Conservation (phyloP, 2,888 invertebrate genomes). For the Scaeva pyrastri region DNA sequence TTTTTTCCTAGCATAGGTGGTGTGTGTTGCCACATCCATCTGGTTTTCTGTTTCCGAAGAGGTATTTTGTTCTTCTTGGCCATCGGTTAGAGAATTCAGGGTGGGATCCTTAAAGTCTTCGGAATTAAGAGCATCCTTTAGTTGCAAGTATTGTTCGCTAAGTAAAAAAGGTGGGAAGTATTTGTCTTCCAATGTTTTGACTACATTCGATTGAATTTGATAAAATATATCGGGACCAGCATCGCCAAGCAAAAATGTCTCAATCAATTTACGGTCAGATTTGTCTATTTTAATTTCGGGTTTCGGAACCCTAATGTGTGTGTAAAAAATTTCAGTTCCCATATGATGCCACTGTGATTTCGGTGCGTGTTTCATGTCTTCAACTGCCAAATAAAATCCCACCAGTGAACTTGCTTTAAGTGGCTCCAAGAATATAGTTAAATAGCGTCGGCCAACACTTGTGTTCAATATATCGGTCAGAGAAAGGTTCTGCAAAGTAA, state of each 20-base stretch:
- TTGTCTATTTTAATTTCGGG: constrained; percentile 93
- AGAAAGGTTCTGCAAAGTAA: constrained; percentile 87
- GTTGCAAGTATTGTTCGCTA: constrained; percentile 92
- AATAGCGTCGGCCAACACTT: constrained; percentile 91
- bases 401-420: constrained; percentile 93
- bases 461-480: constrained; percentile 90
- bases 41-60: constrained; percentile 77
- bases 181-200: constrained; percentile 92
- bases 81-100: constrained; percentile 79
- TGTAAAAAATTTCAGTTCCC: constrained; percentile 96
- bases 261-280: constrained; percentile 92
- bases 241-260: constrained; percentile 93
- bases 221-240: constrained; percentile 95
- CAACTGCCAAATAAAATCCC: constrained; percentile 94
- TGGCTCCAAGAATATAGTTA: constrained; percentile 92
- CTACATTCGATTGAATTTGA: constrained; percentile 92
- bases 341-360: constrained; percentile 92
- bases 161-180: constrained; percentile 95
- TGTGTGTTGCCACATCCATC: constrained; percentile 91
- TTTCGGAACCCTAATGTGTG: constrained; percentile 92
- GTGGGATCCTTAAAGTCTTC: constrained; percentile 84
- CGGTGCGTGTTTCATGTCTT: constrained; percentile 91
- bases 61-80: constrained; percentile 79
- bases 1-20: constrained; percentile 92
- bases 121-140: constrained; percentile 82